phyloP scores from a whole-genome alignment of 2,888 invertebrate genomes.

The Tetragonula carbonaria region DNA sequence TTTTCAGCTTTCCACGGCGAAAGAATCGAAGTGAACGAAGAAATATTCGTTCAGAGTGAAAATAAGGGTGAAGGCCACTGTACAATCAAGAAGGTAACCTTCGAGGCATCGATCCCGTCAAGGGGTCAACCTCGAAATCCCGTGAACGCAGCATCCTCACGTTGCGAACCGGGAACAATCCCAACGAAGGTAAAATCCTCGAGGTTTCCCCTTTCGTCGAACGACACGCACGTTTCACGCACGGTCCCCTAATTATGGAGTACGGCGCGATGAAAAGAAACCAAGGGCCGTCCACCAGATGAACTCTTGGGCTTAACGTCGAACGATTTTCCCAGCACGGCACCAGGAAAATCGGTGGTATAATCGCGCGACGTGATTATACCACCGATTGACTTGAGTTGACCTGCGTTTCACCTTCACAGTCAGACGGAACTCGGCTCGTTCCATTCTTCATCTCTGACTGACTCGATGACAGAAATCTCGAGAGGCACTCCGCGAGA shows the following conservation, averaged over 20 bases:
- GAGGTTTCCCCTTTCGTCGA: slow-evolving; percentile 61
- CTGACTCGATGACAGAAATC: neutral
- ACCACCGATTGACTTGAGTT: neutral
- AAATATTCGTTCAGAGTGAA: neutral
- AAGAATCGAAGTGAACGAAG: neutral
- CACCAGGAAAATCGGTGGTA: slow-evolving; percentile 26
- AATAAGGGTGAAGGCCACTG: neutral
- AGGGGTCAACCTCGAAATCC: slow-evolving; percentile 5
- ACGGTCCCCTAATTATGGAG: slow-evolving; percentile 58
- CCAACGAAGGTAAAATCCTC: neutral
- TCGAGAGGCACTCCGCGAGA: no score
- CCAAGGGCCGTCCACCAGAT: neutral
- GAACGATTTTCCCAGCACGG: slow-evolving; percentile 18
- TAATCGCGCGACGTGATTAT: slow-evolving; percentile 16
- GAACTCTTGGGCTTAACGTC: neutral
- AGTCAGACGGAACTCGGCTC: neutral
- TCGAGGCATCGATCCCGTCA: neutral
- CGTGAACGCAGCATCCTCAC: slow-evolving; percentile 59
- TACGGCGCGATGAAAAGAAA: slow-evolving; percentile 33
- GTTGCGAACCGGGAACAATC: slow-evolving; percentile 53
- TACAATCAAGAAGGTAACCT: neutral
- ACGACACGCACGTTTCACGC: slow-evolving; percentile 62
- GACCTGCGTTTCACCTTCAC: neutral
- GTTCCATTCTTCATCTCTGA: neutral
- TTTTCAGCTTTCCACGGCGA: neutral